phyloP scores from a whole-genome alignment of 2,888 invertebrate genomes.

The Rhabditoides inermis region DNA sequence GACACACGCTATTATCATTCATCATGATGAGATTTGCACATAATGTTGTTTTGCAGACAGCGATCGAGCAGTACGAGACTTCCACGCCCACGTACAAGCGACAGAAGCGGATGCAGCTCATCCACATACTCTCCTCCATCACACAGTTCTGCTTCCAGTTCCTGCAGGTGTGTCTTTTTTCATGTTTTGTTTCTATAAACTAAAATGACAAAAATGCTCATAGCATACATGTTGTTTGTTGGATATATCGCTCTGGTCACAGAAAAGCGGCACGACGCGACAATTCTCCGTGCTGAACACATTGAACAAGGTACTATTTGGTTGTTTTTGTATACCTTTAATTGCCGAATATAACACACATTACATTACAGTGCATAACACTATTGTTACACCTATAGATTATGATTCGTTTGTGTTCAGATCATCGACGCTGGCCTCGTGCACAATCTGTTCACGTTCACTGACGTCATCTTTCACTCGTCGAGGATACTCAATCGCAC shows the following conservation, averaged over 20 bases:
- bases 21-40: too few species aligned
- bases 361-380: conserved; percentile 10
- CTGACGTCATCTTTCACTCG: conserved; percentile 45
- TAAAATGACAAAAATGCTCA: too few species aligned
- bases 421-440: conserved; percentile 59
- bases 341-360: neutral
- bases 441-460: conserved; percentile 52
- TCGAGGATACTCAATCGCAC: conserved; percentile 44
- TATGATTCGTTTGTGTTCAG: conserved; percentile 12
- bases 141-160: conserved; percentile 60
- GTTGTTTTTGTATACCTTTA: neutral
- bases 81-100: conserved; percentile 40
- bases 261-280: conserved; percentile 60
- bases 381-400: neutral
- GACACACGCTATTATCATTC: too few species aligned
- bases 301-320: conserved; percentile 58
- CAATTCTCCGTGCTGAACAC: conserved; percentile 63
- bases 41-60: conserved; percentile 53
- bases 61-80: conserved; percentile 52
- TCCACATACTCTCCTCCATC: conserved; percentile 58
- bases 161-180: too few species aligned
- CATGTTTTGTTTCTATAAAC: too few species aligned
- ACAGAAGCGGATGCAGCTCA: conserved; percentile 48
- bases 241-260: too few species aligned
- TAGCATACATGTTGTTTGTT: too few species aligned